Conservation (phyloP, 2,888 invertebrate genomes). For the Ochropacha duplaris region DNA sequence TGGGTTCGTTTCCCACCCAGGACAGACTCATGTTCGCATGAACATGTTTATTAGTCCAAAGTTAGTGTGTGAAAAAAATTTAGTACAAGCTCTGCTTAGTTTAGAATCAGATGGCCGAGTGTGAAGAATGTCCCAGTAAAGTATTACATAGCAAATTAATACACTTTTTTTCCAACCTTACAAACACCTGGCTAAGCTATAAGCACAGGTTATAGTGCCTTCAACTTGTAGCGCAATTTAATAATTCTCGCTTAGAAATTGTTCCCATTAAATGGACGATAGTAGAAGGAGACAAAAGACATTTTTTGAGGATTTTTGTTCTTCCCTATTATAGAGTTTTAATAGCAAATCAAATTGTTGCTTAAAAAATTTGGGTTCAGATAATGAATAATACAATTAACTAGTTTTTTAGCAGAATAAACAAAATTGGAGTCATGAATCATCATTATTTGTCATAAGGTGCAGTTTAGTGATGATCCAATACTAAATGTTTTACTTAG, state of each 20-base stretch:
- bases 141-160: too few species aligned
- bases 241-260: conserved; percentile 29
- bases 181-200: conserved; percentile 22
- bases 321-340: too few species aligned
- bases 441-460: conserved; percentile 38
- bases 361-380: too few species aligned
- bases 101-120: too few species aligned
- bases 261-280: conserved; percentile 41
- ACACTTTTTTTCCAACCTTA: conserved; percentile 43
- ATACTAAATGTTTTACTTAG: too few species aligned
- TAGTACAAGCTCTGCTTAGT: too few species aligned
- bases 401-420: not conserved
- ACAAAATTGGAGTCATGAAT: conserved; percentile 29
- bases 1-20: too few species aligned
- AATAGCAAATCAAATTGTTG: too few species aligned
- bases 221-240: conserved; percentile 35
- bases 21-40: too few species aligned
- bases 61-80: too few species aligned
- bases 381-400: not conserved
- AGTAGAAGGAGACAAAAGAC: conserved; percentile 27
- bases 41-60: too few species aligned
- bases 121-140: too few species aligned
- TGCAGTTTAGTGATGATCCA: conserved; percentile 11
- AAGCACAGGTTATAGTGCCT: conserved; percentile 5
- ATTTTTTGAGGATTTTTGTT: not conserved